Percentiles rank a stretch among this genome's conserved stretches.
Evolutionary conservation across 1,140 invertebrate species (phyloP).

Genomic region (Cydia strobilella): DNA sequence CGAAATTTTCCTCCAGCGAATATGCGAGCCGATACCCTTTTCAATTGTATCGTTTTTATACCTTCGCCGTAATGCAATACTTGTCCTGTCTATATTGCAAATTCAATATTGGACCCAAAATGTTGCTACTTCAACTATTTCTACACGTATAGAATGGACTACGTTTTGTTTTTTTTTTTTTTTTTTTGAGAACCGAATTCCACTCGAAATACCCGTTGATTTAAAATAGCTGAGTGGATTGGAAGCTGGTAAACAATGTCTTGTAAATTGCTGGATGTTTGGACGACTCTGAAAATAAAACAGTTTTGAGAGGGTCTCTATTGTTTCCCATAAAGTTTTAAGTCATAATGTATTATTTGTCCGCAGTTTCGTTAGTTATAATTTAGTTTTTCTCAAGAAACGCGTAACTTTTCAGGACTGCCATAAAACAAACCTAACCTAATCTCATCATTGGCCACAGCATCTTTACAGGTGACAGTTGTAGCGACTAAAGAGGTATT

Average conservation of each 20-base stretch:
- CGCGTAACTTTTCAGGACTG: no score
- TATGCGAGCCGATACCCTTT: conserved; percentile 76
- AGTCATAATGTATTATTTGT: no score
- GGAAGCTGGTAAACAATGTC: conserved; percentile 16
- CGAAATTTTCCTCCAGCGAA: conserved; percentile 72
- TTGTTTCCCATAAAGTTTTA: no score
- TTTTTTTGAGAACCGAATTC: conserved; percentile 6
- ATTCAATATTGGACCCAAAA: conserved; percentile 28
- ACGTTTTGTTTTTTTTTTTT: conserved; percentile 22
- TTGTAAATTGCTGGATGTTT: background rate
- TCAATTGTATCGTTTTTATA: conserved; percentile 79
- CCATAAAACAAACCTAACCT: no score
- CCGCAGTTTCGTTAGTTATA: no score
- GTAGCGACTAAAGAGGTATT: no score
- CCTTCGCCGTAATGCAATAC: conserved; percentile 76
- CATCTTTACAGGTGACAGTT: no score
- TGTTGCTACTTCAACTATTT: conserved; percentile 32
- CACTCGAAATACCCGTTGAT: conserved; percentile 17
- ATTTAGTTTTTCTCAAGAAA: no score
- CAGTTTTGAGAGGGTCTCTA: no score
- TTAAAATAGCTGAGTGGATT: conserved; percentile 28
- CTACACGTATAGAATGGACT: conserved; percentile 8
- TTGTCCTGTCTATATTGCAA: conserved; percentile 33
- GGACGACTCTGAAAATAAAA: background rate
- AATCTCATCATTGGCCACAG: no score